Evolutionary conservation across 2,797 vertebrate species (phyloP), one percentile per base, ranked within the genome.

Genomic region (Clarias fuscus): DNA sequence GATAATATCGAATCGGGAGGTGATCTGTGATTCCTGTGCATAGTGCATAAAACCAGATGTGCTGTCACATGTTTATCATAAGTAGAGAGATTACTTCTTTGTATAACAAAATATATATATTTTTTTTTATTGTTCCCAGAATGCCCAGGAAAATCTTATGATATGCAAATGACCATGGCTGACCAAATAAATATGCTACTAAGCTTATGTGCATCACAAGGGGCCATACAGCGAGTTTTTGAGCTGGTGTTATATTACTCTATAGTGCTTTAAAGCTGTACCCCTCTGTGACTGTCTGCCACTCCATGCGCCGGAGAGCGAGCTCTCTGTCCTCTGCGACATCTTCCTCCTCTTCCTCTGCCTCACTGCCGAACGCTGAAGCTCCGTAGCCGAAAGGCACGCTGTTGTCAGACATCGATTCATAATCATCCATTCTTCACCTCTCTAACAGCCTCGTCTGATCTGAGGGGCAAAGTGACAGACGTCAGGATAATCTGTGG

Each of bases 271-370:
- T 40, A 22, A 11, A 77, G 59, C 40, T n/a, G 14, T 30, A 75
- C 76, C 30, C 62, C 24, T 88, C 84, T 78, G 68, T 5, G 3
- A 5, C 2, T 43, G 73, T 22, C 11, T 70, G 72, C 7, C 80
- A 86, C 15, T 61, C 30, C 8, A 89, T 93, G n/a, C 93, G 85
- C 7, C 90, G 90, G 27, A 95, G 91, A 22, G 93, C 93, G 0
- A 89, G 92, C 91, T 85, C 92, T 93, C 40, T 91, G 88, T n/a
- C 93, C 92, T 30, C 91, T 90, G 18, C 59, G 85, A 85, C 91
- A 3, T 93, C 7, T 0, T 81, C 89, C 0, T 91, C 92, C n/a
- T 91, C 91, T 15, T 92, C 92, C 27, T 85, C 10, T 20, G 68
- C 2, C 6, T 7, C 72, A 68, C n/a, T 83, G 27, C 87, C 91